phyloP scores from a whole-genome alignment of 2,888 invertebrate species.

The Orgyia antiqua region DNA sequence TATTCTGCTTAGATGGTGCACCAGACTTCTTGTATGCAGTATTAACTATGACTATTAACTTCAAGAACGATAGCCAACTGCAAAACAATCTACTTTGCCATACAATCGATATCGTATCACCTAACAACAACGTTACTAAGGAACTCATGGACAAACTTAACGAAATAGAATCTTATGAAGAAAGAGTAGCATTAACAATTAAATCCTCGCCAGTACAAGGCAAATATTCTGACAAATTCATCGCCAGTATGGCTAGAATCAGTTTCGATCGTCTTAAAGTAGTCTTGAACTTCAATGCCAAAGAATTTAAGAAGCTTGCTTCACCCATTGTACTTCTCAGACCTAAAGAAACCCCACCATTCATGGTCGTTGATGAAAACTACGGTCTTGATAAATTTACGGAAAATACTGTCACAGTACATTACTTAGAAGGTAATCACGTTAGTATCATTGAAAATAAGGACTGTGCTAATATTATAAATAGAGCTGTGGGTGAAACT shows the following conservation, averaged over 20 bases:
- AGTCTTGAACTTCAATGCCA: conserved; percentile 62
- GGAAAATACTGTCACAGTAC: conserved; percentile 75
- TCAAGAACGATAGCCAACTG: conserved; percentile 63
- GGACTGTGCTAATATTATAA: conserved; percentile 80
- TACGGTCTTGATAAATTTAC: conserved; percentile 81
- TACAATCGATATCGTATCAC: conserved; percentile 70
- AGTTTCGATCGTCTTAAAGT: conserved; percentile 77
- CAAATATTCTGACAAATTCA: conserved; percentile 50
- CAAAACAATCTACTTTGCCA: conserved; percentile 79
- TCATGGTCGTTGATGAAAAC: conserved; percentile 78
- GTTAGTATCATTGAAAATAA: conserved; percentile 82
- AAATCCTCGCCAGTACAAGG: conserved; percentile 52
- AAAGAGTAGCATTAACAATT: conserved; percentile 74
- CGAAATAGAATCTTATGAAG: conserved; percentile 74
- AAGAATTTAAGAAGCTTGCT: conserved; percentile 66
- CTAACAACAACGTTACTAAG: conserved; percentile 49
- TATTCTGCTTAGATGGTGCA: conserved; percentile 89
- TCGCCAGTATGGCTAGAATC: conserved; percentile 31
- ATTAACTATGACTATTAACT: conserved; percentile 62
- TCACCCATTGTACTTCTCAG: conserved; percentile 80
- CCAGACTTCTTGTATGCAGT: conserved; percentile 82
- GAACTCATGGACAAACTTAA: conserved; percentile 62
- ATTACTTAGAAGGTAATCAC: conserved; percentile 85
- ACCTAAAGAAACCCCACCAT: conserved; percentile 76
- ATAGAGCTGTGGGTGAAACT: conserved; percentile 48